These are phyloP conservation scores for Esox masquinongy DNA, from an alignment of 2,797 vertebrate species.

Conservation along the genomic window DNA sequence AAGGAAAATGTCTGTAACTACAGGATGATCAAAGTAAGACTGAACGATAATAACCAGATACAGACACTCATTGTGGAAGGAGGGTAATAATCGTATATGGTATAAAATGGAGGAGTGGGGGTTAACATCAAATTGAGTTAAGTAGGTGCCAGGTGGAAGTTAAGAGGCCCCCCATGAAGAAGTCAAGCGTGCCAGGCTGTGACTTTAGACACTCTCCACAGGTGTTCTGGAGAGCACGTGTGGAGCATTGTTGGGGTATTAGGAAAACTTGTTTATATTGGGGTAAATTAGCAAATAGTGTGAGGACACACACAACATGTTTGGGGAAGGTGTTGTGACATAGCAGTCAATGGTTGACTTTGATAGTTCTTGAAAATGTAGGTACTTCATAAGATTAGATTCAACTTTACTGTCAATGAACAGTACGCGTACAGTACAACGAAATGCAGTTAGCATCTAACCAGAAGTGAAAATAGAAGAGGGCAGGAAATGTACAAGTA, in stretches of 20 bases:
- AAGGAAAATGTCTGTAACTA: not conserved
- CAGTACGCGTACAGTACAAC: too few relatives aligned
- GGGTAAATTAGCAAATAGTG: slow-evolving; percentile 25
- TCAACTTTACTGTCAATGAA: too few relatives aligned
- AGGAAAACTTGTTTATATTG: not conserved
- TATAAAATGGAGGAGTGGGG: slow-evolving; percentile 11
- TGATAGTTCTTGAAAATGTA: not conserved
- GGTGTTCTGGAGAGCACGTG: slow-evolving; percentile 11
- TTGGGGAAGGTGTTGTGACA: not conserved
- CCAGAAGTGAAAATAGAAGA: too few relatives aligned
- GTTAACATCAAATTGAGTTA: slow-evolving; percentile 8
- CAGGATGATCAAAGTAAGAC: slow-evolving; percentile 34
- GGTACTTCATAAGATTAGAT: not conserved
- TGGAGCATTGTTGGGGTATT: not conserved
- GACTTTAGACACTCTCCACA: slow-evolving; percentile 55
- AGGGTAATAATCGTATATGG: slow-evolving; percentile 42
- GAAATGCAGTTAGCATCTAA: too few relatives aligned
- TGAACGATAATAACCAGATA: slow-evolving; percentile 37
- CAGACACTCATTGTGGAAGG: slow-evolving; percentile 38
- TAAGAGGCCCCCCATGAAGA: slow-evolving; percentile 53
- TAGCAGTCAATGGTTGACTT: not conserved
- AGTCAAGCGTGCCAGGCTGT: slow-evolving; percentile 54
- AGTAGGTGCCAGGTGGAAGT: slow-evolving; percentile 34
- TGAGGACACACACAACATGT: slow-evolving; percentile 6
- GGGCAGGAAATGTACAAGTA: too few relatives aligned